Conservation (phyloP, 2,797 vertebrate genomes). For the Hemitrygon akajei region DNA sequence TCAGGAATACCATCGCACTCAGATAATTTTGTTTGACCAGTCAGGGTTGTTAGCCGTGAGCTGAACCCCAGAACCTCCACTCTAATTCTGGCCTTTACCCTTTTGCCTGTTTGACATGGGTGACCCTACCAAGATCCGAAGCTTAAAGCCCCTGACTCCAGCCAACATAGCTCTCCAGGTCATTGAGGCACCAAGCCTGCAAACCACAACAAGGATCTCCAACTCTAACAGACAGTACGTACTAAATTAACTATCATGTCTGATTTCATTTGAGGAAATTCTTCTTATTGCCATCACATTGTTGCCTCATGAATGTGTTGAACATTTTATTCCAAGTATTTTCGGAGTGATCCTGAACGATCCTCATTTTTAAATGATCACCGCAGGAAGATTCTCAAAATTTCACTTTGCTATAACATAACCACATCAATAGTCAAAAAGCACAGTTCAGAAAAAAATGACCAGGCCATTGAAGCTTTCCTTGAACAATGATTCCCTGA, state of each 20-base stretch:
- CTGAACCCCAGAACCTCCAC: too few relatives aligned
- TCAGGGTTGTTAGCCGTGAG: too few relatives aligned
- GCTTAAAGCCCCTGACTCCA: too few relatives aligned
- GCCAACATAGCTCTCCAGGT: too few relatives aligned
- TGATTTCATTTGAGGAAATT: neutral
- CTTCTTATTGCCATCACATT: neutral
- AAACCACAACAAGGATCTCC: too few relatives aligned
- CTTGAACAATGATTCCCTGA: neutral
- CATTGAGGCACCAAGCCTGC: too few relatives aligned
- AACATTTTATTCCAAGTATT: neutral
- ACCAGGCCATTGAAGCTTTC: neutral
- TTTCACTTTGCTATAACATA: neutral
- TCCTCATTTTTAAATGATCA: neutral
- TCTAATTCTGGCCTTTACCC: too few relatives aligned
- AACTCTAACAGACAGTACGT: neutral
- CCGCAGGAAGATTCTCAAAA: neutral
- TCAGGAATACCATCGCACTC: too few relatives aligned
- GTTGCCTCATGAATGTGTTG: neutral
- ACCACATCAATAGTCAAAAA: neutral
- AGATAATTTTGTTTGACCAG: too few relatives aligned
- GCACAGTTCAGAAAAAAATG: neutral
- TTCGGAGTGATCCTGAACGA: neutral
- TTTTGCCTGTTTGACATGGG: too few relatives aligned
- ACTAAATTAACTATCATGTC: neutral
- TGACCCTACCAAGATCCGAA: too few relatives aligned